Evolutionary conservation across 2,888 invertebrate species (phyloP), one percentile per base, ranked within the genome.

Genomic region (Ditula angustiorana): DNA sequence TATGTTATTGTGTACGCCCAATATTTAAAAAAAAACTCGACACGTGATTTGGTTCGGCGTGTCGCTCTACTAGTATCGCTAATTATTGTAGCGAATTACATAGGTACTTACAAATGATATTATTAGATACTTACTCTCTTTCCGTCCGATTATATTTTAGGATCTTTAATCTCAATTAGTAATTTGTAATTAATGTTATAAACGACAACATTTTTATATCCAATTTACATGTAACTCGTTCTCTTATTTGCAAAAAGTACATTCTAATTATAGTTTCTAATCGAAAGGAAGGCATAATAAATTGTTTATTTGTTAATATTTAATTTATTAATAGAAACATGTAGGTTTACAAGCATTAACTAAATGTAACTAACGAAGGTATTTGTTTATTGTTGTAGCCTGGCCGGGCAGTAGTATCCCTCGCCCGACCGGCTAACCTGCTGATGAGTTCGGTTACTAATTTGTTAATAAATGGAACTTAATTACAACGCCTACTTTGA

Each of bases 391-490:
- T 90, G 88, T 90, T 88, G 87, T 88, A 82, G 79, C 78, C 69
- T 70, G 78, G 70, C 76, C 76, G 73, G 77, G 75, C 78, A 55
- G 71, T 13, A 33, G 67, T 67, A 67, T 67, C 67, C 69, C 69
- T 77, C 80, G 77, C 67, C 79, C 79, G 80, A 77, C 70, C 72
- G 71, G 74, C 80, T 78, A 83, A 77, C 79, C 68, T 77, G 71
- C 83, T 86, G 85, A 86, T 71, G 69, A 74, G 76, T 83, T 86
- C 82, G 84, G 85, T 86, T 89, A 92, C 90, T 92, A 92, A 92
- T 91, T 63, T 92, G 92, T 92, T 92, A 92, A 92, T 92, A 92
- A 92, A 92, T 87, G 83, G 80, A 88, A 86, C 76, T 82, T 87
- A 85, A 89, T 87, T 87, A 87, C 67, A 67, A 69, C 26, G 28